Evolutionary conservation across 2,113 vertebrate genomes (phyloP).

Genomic region (Bolborhynchus lineola): DNA sequence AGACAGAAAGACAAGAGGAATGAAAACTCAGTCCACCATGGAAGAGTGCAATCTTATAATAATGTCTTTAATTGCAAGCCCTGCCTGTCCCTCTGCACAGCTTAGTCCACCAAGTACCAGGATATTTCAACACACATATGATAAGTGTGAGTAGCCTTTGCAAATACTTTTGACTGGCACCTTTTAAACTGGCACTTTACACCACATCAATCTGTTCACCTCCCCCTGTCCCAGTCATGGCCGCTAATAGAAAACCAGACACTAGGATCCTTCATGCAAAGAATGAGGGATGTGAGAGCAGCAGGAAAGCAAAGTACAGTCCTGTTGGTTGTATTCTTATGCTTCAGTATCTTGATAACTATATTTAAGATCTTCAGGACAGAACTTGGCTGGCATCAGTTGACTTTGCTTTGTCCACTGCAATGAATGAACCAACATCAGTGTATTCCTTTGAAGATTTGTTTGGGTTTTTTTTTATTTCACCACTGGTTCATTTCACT

Average conservation of each 20-base stretch:
- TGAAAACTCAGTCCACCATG: neutral
- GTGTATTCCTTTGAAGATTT: neutral
- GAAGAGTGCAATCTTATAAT: neutral
- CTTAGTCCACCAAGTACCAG: neutral
- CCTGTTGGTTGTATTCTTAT: neutral
- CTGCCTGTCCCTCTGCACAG: neutral
- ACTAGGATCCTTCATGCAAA: neutral
- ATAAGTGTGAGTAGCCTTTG: neutral
- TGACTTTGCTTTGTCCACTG: neutral
- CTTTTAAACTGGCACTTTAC: neutral
- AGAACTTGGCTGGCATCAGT: neutral
- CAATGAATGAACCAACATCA: neutral
- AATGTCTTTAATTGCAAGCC: rapidly evolving
- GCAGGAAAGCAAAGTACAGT: neutral
- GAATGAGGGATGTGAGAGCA: neutral
- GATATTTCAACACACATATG: neutral
- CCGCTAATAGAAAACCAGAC: neutral
- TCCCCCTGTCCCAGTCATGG: neutral
- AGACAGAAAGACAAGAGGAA: neutral
- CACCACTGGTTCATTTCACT: neutral
- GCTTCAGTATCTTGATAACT: neutral
- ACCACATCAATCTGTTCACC: neutral
- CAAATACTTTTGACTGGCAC: neutral
- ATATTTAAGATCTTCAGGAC: neutral
- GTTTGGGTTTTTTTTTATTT: neutral